phyloP scores from a whole-genome alignment of 2,797 vertebrate species.

The Premnoplex brunnescens region DNA sequence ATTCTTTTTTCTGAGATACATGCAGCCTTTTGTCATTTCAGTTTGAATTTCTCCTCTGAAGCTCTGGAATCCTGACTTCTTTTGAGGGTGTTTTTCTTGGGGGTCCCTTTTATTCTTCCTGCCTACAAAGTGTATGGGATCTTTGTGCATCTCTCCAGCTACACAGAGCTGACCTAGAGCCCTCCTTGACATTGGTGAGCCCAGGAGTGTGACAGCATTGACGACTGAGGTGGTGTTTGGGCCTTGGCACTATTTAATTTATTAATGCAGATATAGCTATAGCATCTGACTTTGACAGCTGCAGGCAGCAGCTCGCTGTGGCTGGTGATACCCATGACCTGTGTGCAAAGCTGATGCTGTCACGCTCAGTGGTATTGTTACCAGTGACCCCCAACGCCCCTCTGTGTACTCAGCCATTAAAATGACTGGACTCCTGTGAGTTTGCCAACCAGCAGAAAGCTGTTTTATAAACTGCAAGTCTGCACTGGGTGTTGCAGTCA shows the following conservation, averaged over 20 bases:
- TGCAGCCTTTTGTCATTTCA: neutral
- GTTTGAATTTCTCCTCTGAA: neutral
- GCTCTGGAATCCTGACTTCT: neutral
- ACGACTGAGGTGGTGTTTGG: neutral
- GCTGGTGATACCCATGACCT: neutral
- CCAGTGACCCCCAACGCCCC: neutral
- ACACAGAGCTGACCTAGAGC: neutral
- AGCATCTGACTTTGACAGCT: neutral
- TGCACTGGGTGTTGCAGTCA: neutral
- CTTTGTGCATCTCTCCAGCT: neutral
- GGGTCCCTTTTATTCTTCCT: neutral
- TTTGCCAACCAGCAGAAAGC: neutral
- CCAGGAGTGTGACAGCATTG: neutral
- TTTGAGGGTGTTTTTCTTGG: neutral
- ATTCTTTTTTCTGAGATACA: neutral
- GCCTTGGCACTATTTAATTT: neutral
- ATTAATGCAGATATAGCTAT: neutral
- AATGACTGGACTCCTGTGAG: neutral
- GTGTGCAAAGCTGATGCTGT: neutral
- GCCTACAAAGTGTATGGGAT: neutral
- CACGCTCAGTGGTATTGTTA: fast-evolving
- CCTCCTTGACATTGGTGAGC: neutral
- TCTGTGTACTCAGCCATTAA: neutral
- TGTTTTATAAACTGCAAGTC: neutral
- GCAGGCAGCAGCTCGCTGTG: neutral